Base-by-base conservation (phyloP, 2,113 vertebrate species). In the Triplophysa siluroides region DNA sequence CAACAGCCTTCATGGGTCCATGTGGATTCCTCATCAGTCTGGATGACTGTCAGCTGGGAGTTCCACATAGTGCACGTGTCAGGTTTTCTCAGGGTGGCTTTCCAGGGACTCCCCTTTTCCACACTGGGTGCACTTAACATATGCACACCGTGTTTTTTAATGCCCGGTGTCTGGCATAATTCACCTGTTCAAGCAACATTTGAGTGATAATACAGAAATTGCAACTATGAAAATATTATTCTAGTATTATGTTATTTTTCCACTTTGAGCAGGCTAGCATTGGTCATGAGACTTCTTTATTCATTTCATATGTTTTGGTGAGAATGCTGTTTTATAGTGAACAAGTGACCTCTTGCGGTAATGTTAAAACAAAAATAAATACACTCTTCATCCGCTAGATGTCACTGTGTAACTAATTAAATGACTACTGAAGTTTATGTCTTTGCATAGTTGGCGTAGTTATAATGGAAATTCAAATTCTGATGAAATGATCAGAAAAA, bases 271-370 rank as follows among this genome's bases (percentile, higher is more conserved):
- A 33, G 24, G 26, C 10, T 21, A 50, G 26, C 16, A 70, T 43
- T 21, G 13, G 19, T 70, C 4, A 70, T 70, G 14, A 26, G 19
- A 70, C 9, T 43, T 8, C 7, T 43, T 43, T 43, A 1, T 10
- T 43, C 10, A 43, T 43, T 8, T 10, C 41, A 9, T 43, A 14
- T 52, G 4, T 14, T 52, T 13, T 52, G 29, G 4, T 16, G n/a
- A 3, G 7, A 12, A 52, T 29, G 18, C 56, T 70, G 11, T 54
- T 72, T 8, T 38, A 13, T 21, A 38, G 69, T 58, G 69, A 72
- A 38, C 50, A 56, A 21, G 69, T 72, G 69, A 56, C 69, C 69
- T 72, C 69, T 21, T 56, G 50, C 7, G 69, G 26, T 38, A 47
- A 33, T 54, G 16, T n/a, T 9, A 71, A 56, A 33, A 71, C 52